Conservation (phyloP, 2,888 invertebrate species). For the Archips crataeganus region DNA sequence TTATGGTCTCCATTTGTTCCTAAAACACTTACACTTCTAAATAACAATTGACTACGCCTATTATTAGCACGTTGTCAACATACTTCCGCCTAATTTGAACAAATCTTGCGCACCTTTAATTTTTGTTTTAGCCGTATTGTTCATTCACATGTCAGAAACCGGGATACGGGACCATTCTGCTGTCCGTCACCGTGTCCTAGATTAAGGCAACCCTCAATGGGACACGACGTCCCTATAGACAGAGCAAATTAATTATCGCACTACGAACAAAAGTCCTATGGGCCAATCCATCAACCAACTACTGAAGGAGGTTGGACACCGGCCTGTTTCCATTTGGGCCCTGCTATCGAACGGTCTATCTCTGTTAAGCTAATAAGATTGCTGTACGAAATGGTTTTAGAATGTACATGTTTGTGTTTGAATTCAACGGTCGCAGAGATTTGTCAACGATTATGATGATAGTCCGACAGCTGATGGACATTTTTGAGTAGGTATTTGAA, state of each 20-base stretch:
- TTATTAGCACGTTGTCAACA: background rate
- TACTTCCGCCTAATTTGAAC: slow-evolving; percentile 6
- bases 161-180: slow-evolving; percentile 48
- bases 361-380: slow-evolving; percentile 3
- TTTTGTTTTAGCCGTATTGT: slow-evolving; percentile 44
- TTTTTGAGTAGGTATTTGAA: no score
- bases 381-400: background rate
- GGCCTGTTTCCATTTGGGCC: slow-evolving; percentile 51
- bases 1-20: no score
- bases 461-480: no score
- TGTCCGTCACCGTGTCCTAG: slow-evolving; percentile 49
- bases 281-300: slow-evolving; percentile 62
- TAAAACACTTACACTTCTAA: background rate
- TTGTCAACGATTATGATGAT: no score
- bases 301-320: slow-evolving; percentile 63
- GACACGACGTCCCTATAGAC: slow-evolving; percentile 50
- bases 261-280: slow-evolving; percentile 66
- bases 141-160: slow-evolving; percentile 44
- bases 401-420: background rate
- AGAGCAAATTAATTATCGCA: slow-evolving; percentile 67
- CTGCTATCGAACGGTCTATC: slow-evolving; percentile 12
- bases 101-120: slow-evolving; percentile 18
- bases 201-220: slow-evolving; percentile 47
- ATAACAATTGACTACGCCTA: background rate
- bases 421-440: background rate